Conservation (phyloP, 1,140 invertebrate species). For the Pseudomyrmex dendroicus region DNA sequence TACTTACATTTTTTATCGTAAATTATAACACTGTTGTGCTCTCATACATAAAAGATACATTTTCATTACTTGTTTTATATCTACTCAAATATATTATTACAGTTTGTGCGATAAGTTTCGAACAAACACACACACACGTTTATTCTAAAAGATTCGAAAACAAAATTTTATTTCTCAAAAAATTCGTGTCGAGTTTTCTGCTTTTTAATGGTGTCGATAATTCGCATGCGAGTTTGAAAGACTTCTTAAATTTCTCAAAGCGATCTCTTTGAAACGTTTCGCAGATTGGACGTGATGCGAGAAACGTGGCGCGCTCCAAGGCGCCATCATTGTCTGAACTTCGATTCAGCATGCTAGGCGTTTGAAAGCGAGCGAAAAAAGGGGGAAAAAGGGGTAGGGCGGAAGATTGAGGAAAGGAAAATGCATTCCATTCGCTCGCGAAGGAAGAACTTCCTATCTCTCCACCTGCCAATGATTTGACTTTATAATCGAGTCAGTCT, state of each 20-base stretch:
- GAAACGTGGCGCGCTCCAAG: not conserved
- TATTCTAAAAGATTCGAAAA: not conserved
- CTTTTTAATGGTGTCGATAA: constrained; percentile 18
- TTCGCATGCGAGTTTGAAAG: not conserved
- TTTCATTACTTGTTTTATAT: not conserved
- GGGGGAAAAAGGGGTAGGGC: not conserved
- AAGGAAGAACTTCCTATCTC: constrained; percentile 25
- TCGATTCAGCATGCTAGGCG: not conserved
- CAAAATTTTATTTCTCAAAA: constrained; percentile 26
- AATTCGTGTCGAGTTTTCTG: constrained; percentile 27
- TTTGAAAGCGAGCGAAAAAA: not conserved
- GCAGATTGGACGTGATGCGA: not conserved
- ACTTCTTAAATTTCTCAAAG: constrained; percentile 27
- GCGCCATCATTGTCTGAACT: constrained; percentile 5
- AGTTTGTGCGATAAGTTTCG: constrained; percentile 15
- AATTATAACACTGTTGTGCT: not conserved
- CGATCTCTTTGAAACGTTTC: constrained; percentile 1
- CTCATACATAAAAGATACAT: no score
- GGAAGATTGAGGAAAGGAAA: not conserved
- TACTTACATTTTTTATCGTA: not conserved
- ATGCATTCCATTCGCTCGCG: constrained; percentile 30
- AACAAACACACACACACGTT: not conserved
- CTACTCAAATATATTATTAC: constrained; percentile 15
- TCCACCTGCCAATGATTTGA: constrained; percentile 68
- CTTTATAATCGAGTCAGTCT: constrained; percentile 74